Evolutionary conservation across 92 coral and sea anemone genomes (phyloP).

Genomic region (Siderastrea siderea): DNA sequence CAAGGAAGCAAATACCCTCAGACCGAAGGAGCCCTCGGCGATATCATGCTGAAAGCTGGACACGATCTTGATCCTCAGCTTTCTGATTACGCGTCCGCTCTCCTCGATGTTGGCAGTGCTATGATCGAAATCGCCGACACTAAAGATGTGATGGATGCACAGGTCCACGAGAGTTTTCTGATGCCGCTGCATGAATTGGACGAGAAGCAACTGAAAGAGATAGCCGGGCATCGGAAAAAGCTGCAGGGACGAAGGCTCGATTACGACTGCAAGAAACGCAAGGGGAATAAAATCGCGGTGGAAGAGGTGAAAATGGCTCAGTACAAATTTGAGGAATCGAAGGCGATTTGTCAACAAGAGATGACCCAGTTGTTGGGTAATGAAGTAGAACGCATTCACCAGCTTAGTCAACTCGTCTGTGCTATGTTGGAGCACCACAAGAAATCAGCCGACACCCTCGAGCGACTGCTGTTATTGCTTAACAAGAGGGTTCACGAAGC

Average conservation of each 20-base stretch:
- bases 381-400: slow-evolving; percentile 89
- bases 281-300: slow-evolving; percentile 75
- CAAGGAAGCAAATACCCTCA: slow-evolving; percentile 82
- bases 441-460: slow-evolving; percentile 88
- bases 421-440: slow-evolving; percentile 87
- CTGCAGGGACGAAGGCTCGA: slow-evolving; percentile 88
- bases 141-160: slow-evolving; percentile 74
- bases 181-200: slow-evolving; percentile 79
- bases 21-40: slow-evolving; percentile 86
- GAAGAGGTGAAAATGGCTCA: slow-evolving; percentile 90
- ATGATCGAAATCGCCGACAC: slow-evolving; percentile 84
- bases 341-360: slow-evolving; percentile 70
- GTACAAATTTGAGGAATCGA: slow-evolving; percentile 89
- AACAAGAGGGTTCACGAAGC: slow-evolving; percentile 87
- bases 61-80: slow-evolving; percentile 80
- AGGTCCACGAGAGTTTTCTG: slow-evolving; percentile 83
- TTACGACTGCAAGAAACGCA: slow-evolving; percentile 90
- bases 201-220: slow-evolving; percentile 76
- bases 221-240: slow-evolving; percentile 83
- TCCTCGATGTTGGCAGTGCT: slow-evolving; percentile 86
- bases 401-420: slow-evolving; percentile 81
- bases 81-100: slow-evolving; percentile 88
- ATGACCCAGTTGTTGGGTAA: slow-evolving; percentile 76
- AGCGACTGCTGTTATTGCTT: slow-evolving; percentile 69
- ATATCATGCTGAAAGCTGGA: slow-evolving; percentile 86